phyloP scores from a whole-genome alignment of 2,888 invertebrate genomes.

The Ditylenchus weischeri region DNA sequence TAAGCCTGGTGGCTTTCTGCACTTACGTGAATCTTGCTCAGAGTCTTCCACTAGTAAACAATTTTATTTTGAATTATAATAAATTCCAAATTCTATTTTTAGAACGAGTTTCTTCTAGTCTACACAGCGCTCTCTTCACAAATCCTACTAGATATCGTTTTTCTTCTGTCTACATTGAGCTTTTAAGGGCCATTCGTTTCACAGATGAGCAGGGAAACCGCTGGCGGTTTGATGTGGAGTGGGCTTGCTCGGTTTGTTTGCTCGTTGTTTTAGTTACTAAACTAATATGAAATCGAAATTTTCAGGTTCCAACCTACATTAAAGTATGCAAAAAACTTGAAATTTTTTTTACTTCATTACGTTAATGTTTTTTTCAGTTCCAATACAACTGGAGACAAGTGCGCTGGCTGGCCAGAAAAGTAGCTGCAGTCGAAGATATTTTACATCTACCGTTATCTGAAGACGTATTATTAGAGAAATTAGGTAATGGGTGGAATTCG shows the following conservation, averaged over 20 bases:
- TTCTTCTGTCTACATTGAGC: constrained; percentile 53
- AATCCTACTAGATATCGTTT: constrained; percentile 59
- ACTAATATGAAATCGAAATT: background rate
- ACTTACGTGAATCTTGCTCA: constrained; percentile 63
- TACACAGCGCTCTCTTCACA: constrained; percentile 40
- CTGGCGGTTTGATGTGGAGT: constrained; percentile 54
- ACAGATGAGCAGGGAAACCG: constrained; percentile 43
- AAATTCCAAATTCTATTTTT: background rate
- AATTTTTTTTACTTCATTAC: background rate
- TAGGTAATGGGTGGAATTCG: constrained; percentile 40
- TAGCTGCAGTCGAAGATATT: constrained; percentile 32
- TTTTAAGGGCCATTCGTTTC: constrained; percentile 34
- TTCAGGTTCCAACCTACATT: background rate
- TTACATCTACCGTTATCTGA: background rate
- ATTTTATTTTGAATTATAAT: background rate
- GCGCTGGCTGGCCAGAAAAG: constrained; percentile 56
- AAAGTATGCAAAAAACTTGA: constrained; percentile 2
- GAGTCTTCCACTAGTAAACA: constrained; percentile 62
- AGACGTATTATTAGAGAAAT: constrained; percentile 35
- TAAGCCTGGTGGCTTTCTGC: constrained; percentile 61
- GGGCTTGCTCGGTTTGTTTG: constrained; percentile 56
- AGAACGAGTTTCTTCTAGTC: constrained; percentile 23
- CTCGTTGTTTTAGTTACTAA: constrained; percentile 46
- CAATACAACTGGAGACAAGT: constrained; percentile 56
- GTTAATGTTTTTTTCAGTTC: constrained; percentile 33